Percentiles rank a stretch among this genome's conserved stretches.
Evolutionary conservation across 35 echinoderm and acorn worm genomes (phyloP).

Genomic region (Apostichopus parvimensis): DNA sequence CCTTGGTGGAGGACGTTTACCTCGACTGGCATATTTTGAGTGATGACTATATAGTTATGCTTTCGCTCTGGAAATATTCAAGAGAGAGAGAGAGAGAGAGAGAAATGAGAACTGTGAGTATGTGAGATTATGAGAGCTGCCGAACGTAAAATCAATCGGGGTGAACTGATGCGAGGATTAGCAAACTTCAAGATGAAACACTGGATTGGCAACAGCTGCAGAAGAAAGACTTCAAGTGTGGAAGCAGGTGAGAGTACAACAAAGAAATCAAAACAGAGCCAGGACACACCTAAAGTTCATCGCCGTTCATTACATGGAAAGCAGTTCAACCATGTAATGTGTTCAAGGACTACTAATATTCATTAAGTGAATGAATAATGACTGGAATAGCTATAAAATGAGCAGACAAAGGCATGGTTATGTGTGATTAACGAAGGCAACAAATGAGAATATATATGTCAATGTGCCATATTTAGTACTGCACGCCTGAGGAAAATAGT

Average conservation of each 20-base stretch:
- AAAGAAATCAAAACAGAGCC: not conserved
- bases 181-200: not conserved
- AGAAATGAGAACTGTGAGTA: too few relatives aligned
- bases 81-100: too few relatives aligned
- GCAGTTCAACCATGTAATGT: slow-evolving; percentile 5
- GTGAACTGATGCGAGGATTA: slow-evolving; percentile 15
- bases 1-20: not conserved
- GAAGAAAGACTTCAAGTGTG: not conserved
- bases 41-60: too few relatives aligned
- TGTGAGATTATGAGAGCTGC: not conserved
- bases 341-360: not conserved
- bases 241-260: slow-evolving; percentile 2
- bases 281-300: not conserved
- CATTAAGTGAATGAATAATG: not conserved
- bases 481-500: too few relatives aligned
- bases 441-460: too few relatives aligned
- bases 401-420: too few relatives aligned
- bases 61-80: too few relatives aligned
- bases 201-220: not conserved
- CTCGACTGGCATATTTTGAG: not conserved
- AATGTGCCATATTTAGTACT: too few relatives aligned
- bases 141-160: slow-evolving; percentile 12
- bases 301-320: not conserved
- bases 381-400: too few relatives aligned
- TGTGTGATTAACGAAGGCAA: too few relatives aligned